Conservation (phyloP, 2,113 vertebrate genomes). For the Lepisosteus oculatus region DNA sequence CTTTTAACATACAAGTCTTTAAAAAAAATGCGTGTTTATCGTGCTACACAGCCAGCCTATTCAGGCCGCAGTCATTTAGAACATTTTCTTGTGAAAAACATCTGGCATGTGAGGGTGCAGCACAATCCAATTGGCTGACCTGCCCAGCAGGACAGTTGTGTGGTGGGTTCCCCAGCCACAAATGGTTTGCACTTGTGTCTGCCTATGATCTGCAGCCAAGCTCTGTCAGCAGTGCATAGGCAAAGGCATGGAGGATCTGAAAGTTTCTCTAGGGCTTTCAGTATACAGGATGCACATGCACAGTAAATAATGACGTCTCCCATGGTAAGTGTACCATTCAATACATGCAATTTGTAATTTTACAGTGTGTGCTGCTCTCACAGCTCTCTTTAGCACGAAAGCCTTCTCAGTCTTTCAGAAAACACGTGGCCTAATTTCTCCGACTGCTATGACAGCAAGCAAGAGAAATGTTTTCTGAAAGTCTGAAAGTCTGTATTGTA, state of each 20-base stretch:
- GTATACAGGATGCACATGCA: background rate
- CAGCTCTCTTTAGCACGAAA: slow-evolving; percentile 35
- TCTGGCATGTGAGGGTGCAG: slow-evolving; percentile 34
- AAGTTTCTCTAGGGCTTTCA: background rate
- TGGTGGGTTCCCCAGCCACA: background rate
- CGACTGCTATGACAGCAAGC: too few relatives aligned
- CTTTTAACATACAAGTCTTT: slow-evolving; percentile 47
- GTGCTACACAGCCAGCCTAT: slow-evolving; percentile 37
- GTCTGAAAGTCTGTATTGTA: too few relatives aligned
- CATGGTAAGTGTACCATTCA: slow-evolving; percentile 48
- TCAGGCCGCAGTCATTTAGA: slow-evolving; percentile 33
- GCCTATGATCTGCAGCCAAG: slow-evolving; percentile 21
- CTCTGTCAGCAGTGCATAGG: slow-evolving; percentile 35
- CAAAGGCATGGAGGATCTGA: slow-evolving; percentile 26
- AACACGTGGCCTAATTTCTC: too few relatives aligned
- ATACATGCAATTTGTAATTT: background rate
- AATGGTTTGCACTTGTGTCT: slow-evolving; percentile 6
- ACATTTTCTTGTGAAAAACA: slow-evolving; percentile 48
- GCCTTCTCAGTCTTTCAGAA: too few relatives aligned
- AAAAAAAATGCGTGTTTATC: slow-evolving; percentile 43
- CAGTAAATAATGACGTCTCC: slow-evolving; percentile 32
- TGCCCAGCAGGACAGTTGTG: background rate
- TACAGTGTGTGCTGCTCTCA: slow-evolving; percentile 41
- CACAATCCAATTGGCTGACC: slow-evolving; percentile 38
- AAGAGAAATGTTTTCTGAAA: too few relatives aligned